Conservation (phyloP, 2,888 invertebrate genomes). For the Elgonia sp. region DNA sequence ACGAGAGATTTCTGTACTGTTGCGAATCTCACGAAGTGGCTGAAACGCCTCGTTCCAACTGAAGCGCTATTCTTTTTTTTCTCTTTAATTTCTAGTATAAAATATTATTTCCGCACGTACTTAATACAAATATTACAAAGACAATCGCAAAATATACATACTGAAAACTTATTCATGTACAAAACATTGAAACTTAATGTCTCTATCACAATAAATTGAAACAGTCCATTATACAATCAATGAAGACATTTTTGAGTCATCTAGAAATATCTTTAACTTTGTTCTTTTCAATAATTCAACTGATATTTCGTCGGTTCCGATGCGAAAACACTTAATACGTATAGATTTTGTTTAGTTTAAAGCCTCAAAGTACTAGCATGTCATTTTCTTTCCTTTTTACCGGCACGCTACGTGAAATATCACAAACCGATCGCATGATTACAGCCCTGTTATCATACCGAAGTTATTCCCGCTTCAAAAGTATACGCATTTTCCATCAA, state of each 20-base stretch:
- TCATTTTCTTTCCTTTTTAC: slow-evolving; percentile 16
- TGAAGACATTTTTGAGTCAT: background rate
- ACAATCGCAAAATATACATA: slow-evolving; percentile 53
- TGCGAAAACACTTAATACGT: slow-evolving; percentile 74
- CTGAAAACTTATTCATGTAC: slow-evolving; percentile 49
- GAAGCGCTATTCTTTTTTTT: background rate
- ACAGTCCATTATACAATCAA: slow-evolving; percentile 21
- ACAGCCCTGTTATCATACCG: slow-evolving; percentile 12
- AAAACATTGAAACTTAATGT: slow-evolving; percentile 47
- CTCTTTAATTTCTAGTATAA: slow-evolving; percentile 9
- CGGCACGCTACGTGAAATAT: slow-evolving; percentile 59
- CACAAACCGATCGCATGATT: slow-evolving; percentile 54
- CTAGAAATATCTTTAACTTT: no score
- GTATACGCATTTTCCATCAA: background rate
- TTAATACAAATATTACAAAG: slow-evolving; percentile 54
- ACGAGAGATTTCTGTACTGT: slow-evolving; percentile 68
- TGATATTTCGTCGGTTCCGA: slow-evolving; percentile 76
- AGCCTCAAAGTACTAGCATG: slow-evolving; percentile 64
- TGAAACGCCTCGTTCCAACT: slow-evolving; percentile 42
- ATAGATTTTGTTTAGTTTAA: slow-evolving; percentile 67
- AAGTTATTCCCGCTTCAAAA: slow-evolving; percentile 24
- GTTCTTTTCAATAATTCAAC: slow-evolving; percentile 10
- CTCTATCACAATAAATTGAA: slow-evolving; percentile 24
- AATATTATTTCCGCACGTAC: slow-evolving; percentile 49
- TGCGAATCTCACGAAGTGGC: slow-evolving; percentile 29